Percentiles rank a stretch among this genome's conserved stretches.
phyloP scores from a whole-genome alignment of 2,888 invertebrate genomes.

The Aleiodes testaceus region DNA sequence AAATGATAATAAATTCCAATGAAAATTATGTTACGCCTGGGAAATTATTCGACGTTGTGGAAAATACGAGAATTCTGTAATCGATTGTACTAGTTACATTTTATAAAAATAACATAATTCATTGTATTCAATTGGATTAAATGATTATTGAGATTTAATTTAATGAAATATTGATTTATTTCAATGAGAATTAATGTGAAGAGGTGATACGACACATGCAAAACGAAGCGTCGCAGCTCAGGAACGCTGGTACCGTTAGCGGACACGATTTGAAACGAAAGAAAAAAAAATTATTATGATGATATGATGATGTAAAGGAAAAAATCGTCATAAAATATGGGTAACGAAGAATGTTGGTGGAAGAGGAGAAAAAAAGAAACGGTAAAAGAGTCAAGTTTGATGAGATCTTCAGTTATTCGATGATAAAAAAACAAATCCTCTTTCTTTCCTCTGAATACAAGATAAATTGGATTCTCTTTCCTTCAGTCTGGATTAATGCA shows the following conservation, averaged over 20 bases:
- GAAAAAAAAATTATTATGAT: conserved; percentile 33
- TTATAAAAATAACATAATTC: too few species aligned
- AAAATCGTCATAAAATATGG: too few species aligned
- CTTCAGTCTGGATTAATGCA: too few species aligned
- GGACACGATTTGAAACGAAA: conserved; percentile 46
- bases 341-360: too few species aligned
- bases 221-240: conserved; percentile 50
- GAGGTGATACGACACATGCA: conserved; percentile 47
- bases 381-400: neutral
- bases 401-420: too few species aligned
- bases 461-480: too few species aligned
- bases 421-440: too few species aligned
- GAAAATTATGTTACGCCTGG: conserved; percentile 52
- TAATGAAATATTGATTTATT: neutral
- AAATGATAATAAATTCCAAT: conserved; percentile 16
- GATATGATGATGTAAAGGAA: neutral
- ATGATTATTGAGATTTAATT: too few species aligned
- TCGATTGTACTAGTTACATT: conserved; percentile 14
- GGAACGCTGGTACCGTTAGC: conserved; percentile 59
- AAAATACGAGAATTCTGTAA: conserved; percentile 36
- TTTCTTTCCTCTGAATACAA: too few species aligned
- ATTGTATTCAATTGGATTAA: too few species aligned
- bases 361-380: conserved; percentile 3
- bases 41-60: conserved; percentile 48
- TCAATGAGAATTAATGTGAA: conserved; percentile 41